Percentiles rank a stretch among this genome's conserved stretches.
phyloP scores from a whole-genome alignment of 1,140 invertebrate genomes.

The Atta colombica region DNA sequence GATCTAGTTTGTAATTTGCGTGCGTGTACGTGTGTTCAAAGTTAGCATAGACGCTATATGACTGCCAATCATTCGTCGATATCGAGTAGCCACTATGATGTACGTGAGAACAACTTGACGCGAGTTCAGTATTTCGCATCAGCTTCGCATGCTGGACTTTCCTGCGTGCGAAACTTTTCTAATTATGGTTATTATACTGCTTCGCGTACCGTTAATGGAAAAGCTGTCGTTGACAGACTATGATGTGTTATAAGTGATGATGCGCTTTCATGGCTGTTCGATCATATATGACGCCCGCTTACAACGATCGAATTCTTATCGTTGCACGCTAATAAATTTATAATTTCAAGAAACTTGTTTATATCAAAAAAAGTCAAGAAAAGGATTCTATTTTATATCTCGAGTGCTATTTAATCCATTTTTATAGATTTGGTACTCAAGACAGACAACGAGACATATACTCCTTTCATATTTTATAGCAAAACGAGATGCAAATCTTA shows the following conservation, averaged over 20 bases:
- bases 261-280: constrained; percentile 30
- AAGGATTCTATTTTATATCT: not conserved
- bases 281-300: not conserved
- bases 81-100: constrained; percentile 32
- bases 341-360: not conserved
- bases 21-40: not conserved
- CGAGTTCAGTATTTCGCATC: constrained; percentile 37
- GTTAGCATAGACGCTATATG: constrained; percentile 38
- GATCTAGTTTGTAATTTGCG: not conserved
- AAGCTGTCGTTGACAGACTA: constrained; percentile 45
- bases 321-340: constrained; percentile 20
- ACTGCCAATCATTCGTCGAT: constrained; percentile 53
- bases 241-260: constrained; percentile 28
- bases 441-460: not conserved
- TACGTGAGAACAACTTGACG: constrained; percentile 41
- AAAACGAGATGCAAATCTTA: constrained; percentile 15
- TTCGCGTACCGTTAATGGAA: constrained; percentile 42
- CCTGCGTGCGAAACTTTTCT: constrained; percentile 54
- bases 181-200: constrained; percentile 57
- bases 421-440: not conserved
- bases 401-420: not conserved
- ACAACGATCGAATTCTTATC: not conserved
- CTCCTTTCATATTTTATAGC: constrained; percentile 19
- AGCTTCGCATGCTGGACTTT: constrained; percentile 37
- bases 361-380: not conserved